Base-by-base conservation (phyloP, 1,140 invertebrate genomes). In the Lasioglossum albipes region DNA sequence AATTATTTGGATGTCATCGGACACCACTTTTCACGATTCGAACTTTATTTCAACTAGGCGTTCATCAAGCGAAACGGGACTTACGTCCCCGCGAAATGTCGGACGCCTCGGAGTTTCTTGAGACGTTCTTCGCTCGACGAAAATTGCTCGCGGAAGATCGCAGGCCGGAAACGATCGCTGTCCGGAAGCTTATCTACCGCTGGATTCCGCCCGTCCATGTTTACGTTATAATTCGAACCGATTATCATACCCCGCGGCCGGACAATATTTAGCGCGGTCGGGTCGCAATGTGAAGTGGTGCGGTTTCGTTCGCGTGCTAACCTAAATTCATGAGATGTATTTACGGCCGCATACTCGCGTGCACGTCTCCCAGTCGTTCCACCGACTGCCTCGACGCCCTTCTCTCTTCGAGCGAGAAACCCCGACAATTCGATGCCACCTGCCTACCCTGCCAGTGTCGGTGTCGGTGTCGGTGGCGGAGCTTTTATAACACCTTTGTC, bases 321-420 rank as follows among this genome's bases (percentile, higher is more conserved):
- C 90, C 90, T 88, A 89, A 91, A 91, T 91, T 91, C 90, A 88
- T 89, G 90, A 84, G 86, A 90, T 90, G 88, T 89, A 91, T 91
- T 91, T 91, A 91, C 89, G 86, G 84, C 82, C 87, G 85, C 82
- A 88, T 88, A 88, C 86, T 84, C 76, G 81, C 86, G 80, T 79
- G 84, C 85, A 57, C 78, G 74, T 75, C 70, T 64, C 57, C 42
- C 76, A 36, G 76, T 61, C 69, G 75, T 80, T 75, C 49, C 54
- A 59, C 18, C 65, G 54, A 77, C 70, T 59, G 16, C 49, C 74
- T 41, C n/a, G 36, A 67, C 22, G 69, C 66, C 71, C 18, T 69
- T 22, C 54, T 27, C 42, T 1, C 20, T 54, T 31, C n/a, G 52
- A 12, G 22, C 77, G 61, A 36, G 36, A 73, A 16, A n/a, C 62